phyloP scores from a whole-genome alignment of 2,113 vertebrate genomes.

The Fregetta grallaria region DNA sequence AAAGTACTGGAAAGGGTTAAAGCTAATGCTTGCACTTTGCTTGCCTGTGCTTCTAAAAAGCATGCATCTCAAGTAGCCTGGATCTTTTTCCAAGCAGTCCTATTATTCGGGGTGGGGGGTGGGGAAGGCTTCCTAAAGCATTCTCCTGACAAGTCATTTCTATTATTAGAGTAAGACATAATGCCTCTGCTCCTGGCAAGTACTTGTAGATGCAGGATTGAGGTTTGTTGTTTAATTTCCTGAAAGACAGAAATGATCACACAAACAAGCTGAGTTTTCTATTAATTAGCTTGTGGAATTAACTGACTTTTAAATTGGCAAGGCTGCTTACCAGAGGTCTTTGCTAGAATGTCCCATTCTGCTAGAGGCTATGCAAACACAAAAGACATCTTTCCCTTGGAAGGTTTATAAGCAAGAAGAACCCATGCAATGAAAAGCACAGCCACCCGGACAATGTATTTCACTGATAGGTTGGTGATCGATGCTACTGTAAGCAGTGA shows the following conservation, averaged over 20 bases:
- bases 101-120: constrained; percentile 36
- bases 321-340: not conserved
- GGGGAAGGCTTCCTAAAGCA: constrained; percentile 35
- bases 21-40: not conserved
- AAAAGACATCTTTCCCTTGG: not conserved
- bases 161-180: constrained; percentile 18
- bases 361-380: not conserved
- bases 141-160: constrained; percentile 32
- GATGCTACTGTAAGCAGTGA: not conserved
- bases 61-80: constrained; percentile 56
- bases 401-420: not conserved
- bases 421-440: not conserved
- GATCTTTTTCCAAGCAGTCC: constrained; percentile 27
- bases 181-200: not conserved
- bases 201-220: not conserved
- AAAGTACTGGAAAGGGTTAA: constrained; percentile 43
- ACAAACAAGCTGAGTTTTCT: constrained; percentile 10
- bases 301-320: constrained; percentile 4
- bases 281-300: not conserved
- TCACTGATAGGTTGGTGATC: not conserved
- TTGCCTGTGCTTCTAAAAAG: not conserved
- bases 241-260: not conserved
- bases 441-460: not conserved
- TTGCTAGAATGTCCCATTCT: not conserved
- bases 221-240: constrained; percentile 14